Base-by-base conservation (phyloP, 1,140 invertebrate species). In the Listronotus bonariensis region DNA sequence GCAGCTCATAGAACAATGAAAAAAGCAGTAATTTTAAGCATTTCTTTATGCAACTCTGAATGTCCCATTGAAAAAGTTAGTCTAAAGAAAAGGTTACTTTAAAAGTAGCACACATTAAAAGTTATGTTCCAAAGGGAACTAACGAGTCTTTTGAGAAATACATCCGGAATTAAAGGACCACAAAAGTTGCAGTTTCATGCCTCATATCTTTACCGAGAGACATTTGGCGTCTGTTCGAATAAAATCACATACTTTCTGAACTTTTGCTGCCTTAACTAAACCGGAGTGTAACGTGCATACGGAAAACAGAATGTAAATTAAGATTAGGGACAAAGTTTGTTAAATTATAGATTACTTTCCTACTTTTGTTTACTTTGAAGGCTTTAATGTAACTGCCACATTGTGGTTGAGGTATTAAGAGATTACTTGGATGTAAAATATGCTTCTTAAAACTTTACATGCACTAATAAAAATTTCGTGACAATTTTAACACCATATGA, bases 171-270 rank as follows among this genome's bases (percentile, higher is more conserved):
- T 58, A 58, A 58, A 58, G 56, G 56, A 48, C 56, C 56, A 58
- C 56, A 58, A 43, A 58, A 58, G 46, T 42, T 58, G 56, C 56
- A 58, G 43, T 58, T 58, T 58, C 56, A 58, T 58, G 56, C 42
- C 56, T 58, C 56, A 58, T 58, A 58, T 58, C 56, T 58, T 58
- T 58, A 58, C 56, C 31, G 26, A 42, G 56, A 58, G 42, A 58
- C 56, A 58, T 58, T 58, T 58, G 54, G 45, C 56, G 56, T 58
- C 56, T 58, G 56, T 58, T 58, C 56, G 56, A 58, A 32, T 58
- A 58, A 58, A 58, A 58, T 58, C 56, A 58, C 56, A 58, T 58
- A 58, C 56, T 58, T 58, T 58, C 56, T 58, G 17, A 58, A 58
- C 56, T 58, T 58, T 58, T 58, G 56, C 54, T 48, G 42, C 45